Evolutionary conservation across 2,113 vertebrate species (phyloP), one percentile per base, ranked within the genome.

Genomic region (Trematomus loennbergii): DNA sequence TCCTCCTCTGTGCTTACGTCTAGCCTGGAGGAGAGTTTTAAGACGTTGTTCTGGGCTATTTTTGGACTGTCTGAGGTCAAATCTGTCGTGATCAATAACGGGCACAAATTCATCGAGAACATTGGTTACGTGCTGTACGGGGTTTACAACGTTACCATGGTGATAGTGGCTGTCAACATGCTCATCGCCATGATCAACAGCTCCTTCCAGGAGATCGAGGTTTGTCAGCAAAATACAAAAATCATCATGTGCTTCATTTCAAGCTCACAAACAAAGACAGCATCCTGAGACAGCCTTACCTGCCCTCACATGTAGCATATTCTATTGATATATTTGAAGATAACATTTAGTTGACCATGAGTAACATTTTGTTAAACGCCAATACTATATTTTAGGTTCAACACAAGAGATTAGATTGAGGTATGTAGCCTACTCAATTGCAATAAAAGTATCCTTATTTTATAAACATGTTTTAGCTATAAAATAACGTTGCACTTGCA

Each of bases 181-280:
- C 96, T 99, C 83, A 99, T 99, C 2, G 98, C 98, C 80, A 99
- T 99, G 98, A 99, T 99, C 86, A 99, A 99, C 95, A 99, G 95
- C 69, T 99, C 98, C 46, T 99, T 98, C 92, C 98, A 99, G 92
- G 98, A 99, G 93, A 99, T 99, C 67, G 98, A 99, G 98, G 98
- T 99, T 95, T 72, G 79, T 78, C 64, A 55, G 58, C 49, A 59
- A 53, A 75, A 66, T 0, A 3, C 8, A 29, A 12, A 40, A 76
- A 36, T 63, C 45, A 33, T 60, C 25, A 43, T 18, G 8, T 74
- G 36, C 40, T 40, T 60, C 58, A 72, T 40, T 63, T 49, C 8
- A 66, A 25, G 15, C 16, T 60, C 25, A 52, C 64, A 72, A 33
- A 61, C 29, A 16, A 25, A 22, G 54, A 60, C 12, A 33, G 20